Percentiles rank a stretch among this genome's conserved stretches.
Conservation (phyloP, 2,797 vertebrate genomes). For the Margarornis squamiger region DNA sequence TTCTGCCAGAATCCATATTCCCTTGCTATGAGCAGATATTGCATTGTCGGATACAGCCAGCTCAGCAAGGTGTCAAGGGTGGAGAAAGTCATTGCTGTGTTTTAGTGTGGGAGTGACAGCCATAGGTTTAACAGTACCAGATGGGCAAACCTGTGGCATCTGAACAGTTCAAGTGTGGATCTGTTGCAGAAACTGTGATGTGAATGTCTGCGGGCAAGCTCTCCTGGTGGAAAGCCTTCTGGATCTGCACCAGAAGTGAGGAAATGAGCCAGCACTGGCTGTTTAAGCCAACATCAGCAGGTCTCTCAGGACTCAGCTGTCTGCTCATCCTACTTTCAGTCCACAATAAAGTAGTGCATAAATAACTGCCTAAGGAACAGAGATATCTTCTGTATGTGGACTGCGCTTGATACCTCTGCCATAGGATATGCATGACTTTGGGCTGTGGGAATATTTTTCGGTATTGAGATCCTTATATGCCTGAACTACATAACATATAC, state of each 20-base stretch:
- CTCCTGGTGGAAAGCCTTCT: slow-evolving; percentile 66
- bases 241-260: slow-evolving; percentile 52
- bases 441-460: neutral
- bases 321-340: slow-evolving; percentile 1
- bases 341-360: slow-evolving; percentile 9
- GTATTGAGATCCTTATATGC: neutral
- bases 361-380: slow-evolving; percentile 23
- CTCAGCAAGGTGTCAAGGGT: slow-evolving; percentile 61
- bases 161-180: slow-evolving; percentile 20
- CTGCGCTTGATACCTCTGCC: neutral
- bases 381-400: neutral
- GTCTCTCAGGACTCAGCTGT: slow-evolving; percentile 59
- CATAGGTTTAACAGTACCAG: slow-evolving; percentile 36
- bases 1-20: slow-evolving; percentile 3
- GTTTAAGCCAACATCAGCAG: slow-evolving; percentile 55
- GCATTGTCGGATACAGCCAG: neutral
- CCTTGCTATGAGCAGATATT: slow-evolving; percentile 3
- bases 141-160: slow-evolving; percentile 65
- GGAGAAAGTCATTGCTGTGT: slow-evolving; percentile 52
- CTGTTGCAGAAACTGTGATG: slow-evolving; percentile 14
- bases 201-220: slow-evolving; percentile 26
- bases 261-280: slow-evolving; percentile 39
- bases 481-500: neutral
- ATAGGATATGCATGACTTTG: neutral
- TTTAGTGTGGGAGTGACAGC: slow-evolving; percentile 20